A percentile compares a stretch with the other conserved stretches of the same genome.
Conservation (phyloP, 2,113 vertebrate genomes). For the Lepidothrix coronata region DNA sequence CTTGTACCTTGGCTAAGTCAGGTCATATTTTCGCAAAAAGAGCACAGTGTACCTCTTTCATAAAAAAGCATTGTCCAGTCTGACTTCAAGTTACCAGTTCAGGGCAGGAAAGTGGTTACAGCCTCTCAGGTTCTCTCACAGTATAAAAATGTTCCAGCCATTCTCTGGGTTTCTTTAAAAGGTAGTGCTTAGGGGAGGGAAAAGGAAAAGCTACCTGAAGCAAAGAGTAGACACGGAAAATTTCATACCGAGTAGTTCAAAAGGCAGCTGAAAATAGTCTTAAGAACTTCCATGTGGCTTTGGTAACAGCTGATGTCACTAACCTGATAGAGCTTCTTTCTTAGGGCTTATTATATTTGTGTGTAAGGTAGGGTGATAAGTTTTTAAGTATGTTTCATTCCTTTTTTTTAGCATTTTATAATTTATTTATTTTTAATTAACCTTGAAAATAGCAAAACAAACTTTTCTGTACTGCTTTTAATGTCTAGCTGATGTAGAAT, state of each 20-base stretch:
- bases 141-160: background rate
- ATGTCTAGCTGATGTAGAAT: background rate
- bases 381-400: background rate
- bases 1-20: background rate
- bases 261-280: background rate
- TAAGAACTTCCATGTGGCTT: background rate
- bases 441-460: background rate
- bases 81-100: background rate
- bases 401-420: background rate
- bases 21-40: background rate
- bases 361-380: background rate
- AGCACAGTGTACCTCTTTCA: background rate
- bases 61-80: background rate
- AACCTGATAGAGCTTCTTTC: background rate
- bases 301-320: background rate
- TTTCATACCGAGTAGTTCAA: background rate
- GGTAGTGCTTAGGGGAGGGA: background rate
- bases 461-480: background rate
- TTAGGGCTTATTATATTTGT: background rate
- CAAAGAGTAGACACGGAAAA: background rate
- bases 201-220: background rate
- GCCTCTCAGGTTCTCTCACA: background rate
- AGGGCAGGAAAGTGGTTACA: background rate
- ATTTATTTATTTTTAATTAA: background rate
- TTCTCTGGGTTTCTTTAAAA: background rate